Conservation (phyloP, 64 coral and sea anemone genomes). For the Exaiptasia diaphana region DNA sequence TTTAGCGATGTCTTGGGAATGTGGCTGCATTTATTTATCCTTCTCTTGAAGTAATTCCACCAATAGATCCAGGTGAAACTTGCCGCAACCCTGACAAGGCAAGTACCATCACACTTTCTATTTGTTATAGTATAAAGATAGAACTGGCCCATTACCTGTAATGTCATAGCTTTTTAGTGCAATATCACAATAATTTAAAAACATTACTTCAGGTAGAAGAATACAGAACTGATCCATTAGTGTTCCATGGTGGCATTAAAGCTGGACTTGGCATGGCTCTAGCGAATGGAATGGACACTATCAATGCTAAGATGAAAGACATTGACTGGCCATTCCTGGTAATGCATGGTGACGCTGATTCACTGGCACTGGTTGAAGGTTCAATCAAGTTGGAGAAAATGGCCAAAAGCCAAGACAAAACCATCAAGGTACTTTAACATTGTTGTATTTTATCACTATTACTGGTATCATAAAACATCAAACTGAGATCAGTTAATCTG, state of each 20-base stretch:
- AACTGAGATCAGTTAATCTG: too few relatives aligned
- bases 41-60: neutral
- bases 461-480: too few relatives aligned
- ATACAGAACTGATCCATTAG: slow-evolving; percentile 56
- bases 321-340: slow-evolving; percentile 73
- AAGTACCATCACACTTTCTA: too few relatives aligned
- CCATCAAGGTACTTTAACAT: slow-evolving; percentile 67
- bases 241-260: slow-evolving; percentile 80
- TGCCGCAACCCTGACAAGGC: slow-evolving; percentile 1
- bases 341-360: slow-evolving; percentile 67
- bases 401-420: slow-evolving; percentile 68
- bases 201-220: slow-evolving; percentile 57
- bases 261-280: slow-evolving; percentile 34
- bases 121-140: too few relatives aligned
- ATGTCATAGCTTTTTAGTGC: too few relatives aligned
- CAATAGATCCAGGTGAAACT: slow-evolving; percentile 14
- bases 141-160: too few relatives aligned
- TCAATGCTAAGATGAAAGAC: slow-evolving; percentile 13
- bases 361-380: slow-evolving; percentile 34
- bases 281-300: slow-evolving; percentile 57
- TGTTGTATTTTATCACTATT: neutral
- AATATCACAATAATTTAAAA: too few relatives aligned
- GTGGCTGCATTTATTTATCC: slow-evolving; percentile 12
- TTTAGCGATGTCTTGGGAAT: slow-evolving; percentile 23
- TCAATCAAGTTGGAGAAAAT: slow-evolving; percentile 48